A percentile compares a stretch with the other conserved stretches of the same genome.
Conservation (phyloP, 2,113 vertebrate genomes). For the Osmerus mordax region DNA sequence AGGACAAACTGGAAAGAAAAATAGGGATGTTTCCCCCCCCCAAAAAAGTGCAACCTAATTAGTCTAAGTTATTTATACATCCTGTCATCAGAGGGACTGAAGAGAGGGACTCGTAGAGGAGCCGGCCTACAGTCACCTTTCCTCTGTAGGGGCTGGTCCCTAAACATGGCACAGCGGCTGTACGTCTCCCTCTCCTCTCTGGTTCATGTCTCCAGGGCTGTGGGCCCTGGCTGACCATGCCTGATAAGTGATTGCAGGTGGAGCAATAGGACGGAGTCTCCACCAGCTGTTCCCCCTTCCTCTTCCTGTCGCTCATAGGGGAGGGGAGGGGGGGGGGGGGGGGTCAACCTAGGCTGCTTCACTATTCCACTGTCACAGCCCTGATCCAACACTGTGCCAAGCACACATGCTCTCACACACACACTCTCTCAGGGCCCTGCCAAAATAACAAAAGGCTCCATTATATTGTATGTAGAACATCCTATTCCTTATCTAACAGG, state of each 20-base stretch:
- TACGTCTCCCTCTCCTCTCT: neutral
- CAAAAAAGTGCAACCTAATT: no score
- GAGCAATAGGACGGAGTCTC: slow-evolving; percentile 10
- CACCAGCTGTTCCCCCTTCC: slow-evolving; percentile 35
- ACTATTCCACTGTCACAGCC: neutral
- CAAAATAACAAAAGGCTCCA: no score
- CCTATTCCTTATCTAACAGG: no score
- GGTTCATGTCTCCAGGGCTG: no score
- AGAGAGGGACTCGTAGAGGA: neutral
- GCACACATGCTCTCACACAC: neutral
- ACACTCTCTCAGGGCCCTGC: neutral
- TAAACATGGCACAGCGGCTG: neutral
- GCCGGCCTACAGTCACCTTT: neutral
- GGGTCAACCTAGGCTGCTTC: neutral
- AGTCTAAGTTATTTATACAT: no score
- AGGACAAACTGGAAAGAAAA: no score
- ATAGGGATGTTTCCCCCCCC: no score
- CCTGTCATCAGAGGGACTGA: no score
- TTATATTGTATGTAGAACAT: no score
- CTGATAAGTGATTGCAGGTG: slow-evolving; percentile 25
- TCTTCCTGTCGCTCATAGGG: slow-evolving; percentile 4
- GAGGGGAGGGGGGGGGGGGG: neutral
- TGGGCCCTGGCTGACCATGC: neutral
- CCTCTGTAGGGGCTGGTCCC: neutral
- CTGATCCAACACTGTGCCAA: neutral